Percentiles rank a stretch among this genome's conserved stretches.
Conservation (phyloP, 2,888 invertebrate species). For the Tuberolachnus salignus region DNA sequence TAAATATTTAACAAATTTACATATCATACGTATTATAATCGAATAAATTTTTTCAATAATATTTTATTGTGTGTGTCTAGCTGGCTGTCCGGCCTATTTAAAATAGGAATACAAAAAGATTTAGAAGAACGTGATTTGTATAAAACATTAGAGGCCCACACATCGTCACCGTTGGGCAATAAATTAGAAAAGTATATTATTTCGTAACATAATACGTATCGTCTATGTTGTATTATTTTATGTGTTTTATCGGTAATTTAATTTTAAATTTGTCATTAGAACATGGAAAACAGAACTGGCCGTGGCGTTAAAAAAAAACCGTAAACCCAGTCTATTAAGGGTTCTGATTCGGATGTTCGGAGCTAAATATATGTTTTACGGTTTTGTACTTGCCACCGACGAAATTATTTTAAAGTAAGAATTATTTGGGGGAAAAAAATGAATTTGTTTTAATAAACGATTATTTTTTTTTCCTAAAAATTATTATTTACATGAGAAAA, state of each 20-base stretch:
- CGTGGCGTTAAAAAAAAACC: conserved; percentile 64
- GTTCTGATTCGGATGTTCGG: conserved; percentile 71
- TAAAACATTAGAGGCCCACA: not conserved
- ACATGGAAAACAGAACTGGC: conserved; percentile 69
- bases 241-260: not conserved
- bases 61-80: not conserved
- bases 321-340: conserved; percentile 68
- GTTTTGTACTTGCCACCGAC: conserved; percentile 69
- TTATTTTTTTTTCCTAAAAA: too few relatives aligned
- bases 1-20: too few relatives aligned
- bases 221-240: not conserved
- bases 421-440: too few relatives aligned
- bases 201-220: too few relatives aligned
- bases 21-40: not conserved
- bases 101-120: not conserved
- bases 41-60: too few relatives aligned
- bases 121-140: conserved; percentile 1
- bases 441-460: too few relatives aligned
- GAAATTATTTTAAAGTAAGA: conserved; percentile 70
- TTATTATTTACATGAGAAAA: too few relatives aligned
- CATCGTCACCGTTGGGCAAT: not conserved
- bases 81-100: not conserved
- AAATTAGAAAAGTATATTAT: conserved; percentile 27
- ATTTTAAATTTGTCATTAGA: not conserved
- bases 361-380: conserved; percentile 68